Evolutionary conservation across 2,888 invertebrate genomes (phyloP).

Genomic region (Meiosimyza platycephala): DNA sequence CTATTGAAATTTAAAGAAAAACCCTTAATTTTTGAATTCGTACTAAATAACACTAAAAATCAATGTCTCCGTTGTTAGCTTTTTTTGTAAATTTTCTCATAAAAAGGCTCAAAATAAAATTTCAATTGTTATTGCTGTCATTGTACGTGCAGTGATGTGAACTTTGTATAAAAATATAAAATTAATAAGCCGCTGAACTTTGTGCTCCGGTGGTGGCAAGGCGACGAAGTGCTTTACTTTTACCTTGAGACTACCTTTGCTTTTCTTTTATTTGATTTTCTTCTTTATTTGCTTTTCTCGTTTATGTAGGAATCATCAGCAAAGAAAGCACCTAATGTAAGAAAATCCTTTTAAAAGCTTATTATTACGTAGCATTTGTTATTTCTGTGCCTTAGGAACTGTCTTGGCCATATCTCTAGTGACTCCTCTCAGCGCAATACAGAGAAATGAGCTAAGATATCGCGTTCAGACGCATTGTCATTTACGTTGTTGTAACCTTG

Average conservation of each 20-base stretch:
- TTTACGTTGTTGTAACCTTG: background rate
- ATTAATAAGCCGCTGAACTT: conserved; percentile 20
- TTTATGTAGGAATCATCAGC: background rate
- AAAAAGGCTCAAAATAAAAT: too few species aligned
- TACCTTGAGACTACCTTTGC: background rate
- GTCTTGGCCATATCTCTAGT: background rate
- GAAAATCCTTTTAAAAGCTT: conserved; percentile 16
- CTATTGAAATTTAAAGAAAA: too few species aligned
- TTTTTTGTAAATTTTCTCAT: too few species aligned
- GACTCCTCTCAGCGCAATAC: background rate
- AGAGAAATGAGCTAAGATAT: background rate
- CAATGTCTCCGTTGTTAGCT: too few species aligned
- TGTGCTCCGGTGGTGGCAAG: background rate
- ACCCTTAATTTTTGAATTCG: too few species aligned
- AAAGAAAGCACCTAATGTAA: conserved; percentile 15
- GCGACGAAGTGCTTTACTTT: background rate
- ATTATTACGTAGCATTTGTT: conserved; percentile 10
- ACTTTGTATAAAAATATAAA: background rate
- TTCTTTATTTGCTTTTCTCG: background rate
- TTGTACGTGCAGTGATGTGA: too few species aligned
- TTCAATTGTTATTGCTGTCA: too few species aligned
- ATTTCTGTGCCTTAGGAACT: background rate
- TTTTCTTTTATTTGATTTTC: background rate
- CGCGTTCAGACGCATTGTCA: background rate
- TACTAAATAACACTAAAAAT: too few species aligned